phyloP scores from a whole-genome alignment of 2,888 invertebrate genomes.

The Mechanitis mazaeus region DNA sequence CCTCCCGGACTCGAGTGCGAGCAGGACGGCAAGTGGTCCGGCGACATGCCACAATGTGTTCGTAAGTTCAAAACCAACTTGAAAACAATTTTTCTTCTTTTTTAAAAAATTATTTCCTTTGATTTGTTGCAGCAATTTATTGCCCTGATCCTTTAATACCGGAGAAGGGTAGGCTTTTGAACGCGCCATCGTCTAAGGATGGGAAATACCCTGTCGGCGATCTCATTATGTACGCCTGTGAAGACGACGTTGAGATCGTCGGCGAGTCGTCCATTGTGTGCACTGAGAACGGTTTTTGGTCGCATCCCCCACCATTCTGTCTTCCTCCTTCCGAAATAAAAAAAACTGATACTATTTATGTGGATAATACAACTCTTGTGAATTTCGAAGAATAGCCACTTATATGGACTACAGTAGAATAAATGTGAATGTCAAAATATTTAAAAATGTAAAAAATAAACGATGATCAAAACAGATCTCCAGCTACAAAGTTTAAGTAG shows the following conservation, averaged over 20 bases:
- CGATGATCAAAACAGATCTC: too few relatives aligned
- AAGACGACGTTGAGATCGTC: slow-evolving; percentile 51
- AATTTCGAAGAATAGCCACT: slow-evolving; percentile 44
- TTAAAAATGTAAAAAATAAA: too few relatives aligned
- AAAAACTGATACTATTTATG: slow-evolving; percentile 57
- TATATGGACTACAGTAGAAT: background rate
- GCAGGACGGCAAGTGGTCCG: slow-evolving; percentile 87
- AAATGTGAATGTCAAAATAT: too few relatives aligned
- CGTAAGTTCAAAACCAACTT: slow-evolving; percentile 70
- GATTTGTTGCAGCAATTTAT: slow-evolving; percentile 80
- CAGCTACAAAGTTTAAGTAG: too few relatives aligned
- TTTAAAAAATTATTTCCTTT: background rate
- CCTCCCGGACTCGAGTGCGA: slow-evolving; percentile 87
- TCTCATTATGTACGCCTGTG: slow-evolving; percentile 83
- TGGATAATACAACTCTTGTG: slow-evolving; percentile 62
- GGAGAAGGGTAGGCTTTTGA: slow-evolving; percentile 78
- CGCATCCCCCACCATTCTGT: slow-evolving; percentile 90
- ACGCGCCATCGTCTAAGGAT: slow-evolving; percentile 50
- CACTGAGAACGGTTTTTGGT: slow-evolving; percentile 92
- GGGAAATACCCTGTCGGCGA: slow-evolving; percentile 87
- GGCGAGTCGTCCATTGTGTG: slow-evolving; percentile 91
- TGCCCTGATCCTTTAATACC: slow-evolving; percentile 87
- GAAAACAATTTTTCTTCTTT: background rate
- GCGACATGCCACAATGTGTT: slow-evolving; percentile 83
- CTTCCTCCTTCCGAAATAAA: slow-evolving; percentile 52